Conservation (phyloP, 1,140 invertebrate species). For the Proales similis region DNA sequence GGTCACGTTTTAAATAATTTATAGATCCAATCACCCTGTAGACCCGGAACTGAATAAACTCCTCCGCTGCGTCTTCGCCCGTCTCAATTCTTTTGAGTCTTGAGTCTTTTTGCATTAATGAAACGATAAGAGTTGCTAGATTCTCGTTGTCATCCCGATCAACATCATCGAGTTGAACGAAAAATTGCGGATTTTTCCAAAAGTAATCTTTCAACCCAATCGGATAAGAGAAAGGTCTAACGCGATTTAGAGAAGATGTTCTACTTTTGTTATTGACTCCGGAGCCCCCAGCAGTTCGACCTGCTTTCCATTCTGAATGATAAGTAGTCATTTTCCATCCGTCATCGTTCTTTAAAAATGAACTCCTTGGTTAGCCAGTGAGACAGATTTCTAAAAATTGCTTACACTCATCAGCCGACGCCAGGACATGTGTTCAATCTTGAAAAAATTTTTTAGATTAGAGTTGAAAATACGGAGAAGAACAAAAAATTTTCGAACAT, state of each 20-base stretch:
- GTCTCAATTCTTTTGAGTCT: conserved; percentile 20
- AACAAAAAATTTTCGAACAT: not conserved
- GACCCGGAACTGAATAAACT: conserved; percentile 38
- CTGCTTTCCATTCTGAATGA: conserved; percentile 25
- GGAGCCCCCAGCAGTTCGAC: conserved; percentile 37
- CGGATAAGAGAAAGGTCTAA: not conserved
- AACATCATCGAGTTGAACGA: conserved; percentile 30
- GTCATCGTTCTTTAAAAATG: conserved; percentile 8
- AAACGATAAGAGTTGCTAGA: conserved; percentile 10
- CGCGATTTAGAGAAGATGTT: not conserved
- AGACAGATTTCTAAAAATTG: too few species aligned
- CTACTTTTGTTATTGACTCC: not conserved
- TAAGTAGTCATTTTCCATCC: conserved; percentile 12
- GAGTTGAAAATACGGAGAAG: not conserved
- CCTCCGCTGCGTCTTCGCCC: conserved; percentile 22
- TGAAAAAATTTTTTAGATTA: not conserved
- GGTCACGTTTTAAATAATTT: not conserved
- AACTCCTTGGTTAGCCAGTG: too few species aligned
- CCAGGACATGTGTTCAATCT: conserved; percentile 34
- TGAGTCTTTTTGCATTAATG: conserved; percentile 34
- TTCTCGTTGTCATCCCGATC: conserved; percentile 16
- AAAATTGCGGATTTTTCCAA: conserved; percentile 38
- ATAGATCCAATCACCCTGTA: conserved; percentile 2
- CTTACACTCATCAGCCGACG: too few species aligned
- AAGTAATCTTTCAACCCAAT: conserved; percentile 25